Conservation (phyloP, 2,888 invertebrate genomes). For the Synanthedon vespiformis region DNA sequence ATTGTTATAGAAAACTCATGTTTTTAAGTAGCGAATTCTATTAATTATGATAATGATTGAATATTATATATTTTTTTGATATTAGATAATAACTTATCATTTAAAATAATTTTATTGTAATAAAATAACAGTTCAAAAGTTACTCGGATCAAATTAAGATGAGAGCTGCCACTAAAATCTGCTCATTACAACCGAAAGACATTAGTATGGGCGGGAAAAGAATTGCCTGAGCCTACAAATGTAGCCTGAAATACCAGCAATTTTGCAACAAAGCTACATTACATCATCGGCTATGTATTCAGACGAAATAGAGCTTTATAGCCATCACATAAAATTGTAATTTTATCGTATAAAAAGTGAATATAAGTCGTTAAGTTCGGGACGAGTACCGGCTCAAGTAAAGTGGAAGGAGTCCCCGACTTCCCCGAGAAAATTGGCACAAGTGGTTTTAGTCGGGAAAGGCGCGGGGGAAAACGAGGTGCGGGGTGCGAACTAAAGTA, state of each 20-base stretch:
- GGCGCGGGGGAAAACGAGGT: slow-evolving; percentile 31
- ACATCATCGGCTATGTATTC: slow-evolving; percentile 8
- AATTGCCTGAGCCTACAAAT: slow-evolving; percentile 57
- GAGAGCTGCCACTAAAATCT: slow-evolving; percentile 48
- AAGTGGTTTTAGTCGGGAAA: slow-evolving; percentile 65
- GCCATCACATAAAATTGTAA: slow-evolving; percentile 19
- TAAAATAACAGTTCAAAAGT: slow-evolving; percentile 1
- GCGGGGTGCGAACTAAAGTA: slow-evolving; percentile 26
- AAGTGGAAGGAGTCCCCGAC: slow-evolving; percentile 55
- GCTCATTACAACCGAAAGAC: slow-evolving; percentile 60
- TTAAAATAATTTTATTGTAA: no score
- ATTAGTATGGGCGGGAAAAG: slow-evolving; percentile 56
- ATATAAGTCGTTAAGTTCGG: slow-evolving; percentile 36
- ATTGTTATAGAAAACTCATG: no score
- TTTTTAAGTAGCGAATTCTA: no score
- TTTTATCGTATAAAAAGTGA: slow-evolving; percentile 23
- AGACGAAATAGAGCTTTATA: slow-evolving; percentile 29
- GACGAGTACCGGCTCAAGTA: slow-evolving; percentile 50
- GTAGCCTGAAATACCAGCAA: slow-evolving; percentile 39
- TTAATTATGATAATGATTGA: no score
- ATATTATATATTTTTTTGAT: no score
- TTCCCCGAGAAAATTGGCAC: slow-evolving; percentile 65
- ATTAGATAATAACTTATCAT: no score
- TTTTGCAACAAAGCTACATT: slow-evolving; percentile 11
- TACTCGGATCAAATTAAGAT: slow-evolving; percentile 29